Evolutionary conservation across 2,888 invertebrate genomes (phyloP), one percentile per base, ranked within the genome.

Genomic region (Diarsia rubi): DNA sequence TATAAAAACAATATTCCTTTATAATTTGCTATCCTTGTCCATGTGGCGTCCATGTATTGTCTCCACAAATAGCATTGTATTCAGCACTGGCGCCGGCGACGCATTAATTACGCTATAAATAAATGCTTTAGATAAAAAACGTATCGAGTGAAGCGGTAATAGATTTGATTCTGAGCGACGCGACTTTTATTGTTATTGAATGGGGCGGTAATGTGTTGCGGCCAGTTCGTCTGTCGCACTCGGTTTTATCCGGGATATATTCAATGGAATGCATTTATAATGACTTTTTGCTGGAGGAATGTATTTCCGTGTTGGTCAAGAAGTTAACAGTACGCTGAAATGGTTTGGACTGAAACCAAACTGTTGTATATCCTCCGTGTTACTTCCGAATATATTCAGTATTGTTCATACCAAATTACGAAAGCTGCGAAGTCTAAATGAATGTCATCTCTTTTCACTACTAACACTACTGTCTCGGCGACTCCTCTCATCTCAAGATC

Each of bases 91-190:
- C 91, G 91, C 90, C 90, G 90, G 87, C 86, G 89, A 91, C 91
- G 86, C 91, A 91, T 91, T 91, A 91, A 91, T 91, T 91, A 91
- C 89, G 84, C 90, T 91, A 91, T 91, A 91, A 91, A 91, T 91
- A 91, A 89, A 86, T 86, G 85, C 82, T 88, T 88, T 85, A 86
- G 83, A 86, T 88, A 85, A 84, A 86, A 87, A 85, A 79, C 84
- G 69, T 79, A 80, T 79, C 73, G 69, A 79, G 65, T 81, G 71
- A 69, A 69, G 78, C 78, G 49, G 73, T 80, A 79, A 86, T 86
- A 78, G 85, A 85, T 85, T 85, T 79, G n/a, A n/a, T 67, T 81
- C 72, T 72, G 72, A 73, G 77, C 76, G 76, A 52, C 78, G 60
- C 64, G 68, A 78, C 75, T 81, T 85, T 82, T 85, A 82, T 84